Conservation (phyloP, 1,140 invertebrate genomes). For the Holcopasites calliopsidis region DNA sequence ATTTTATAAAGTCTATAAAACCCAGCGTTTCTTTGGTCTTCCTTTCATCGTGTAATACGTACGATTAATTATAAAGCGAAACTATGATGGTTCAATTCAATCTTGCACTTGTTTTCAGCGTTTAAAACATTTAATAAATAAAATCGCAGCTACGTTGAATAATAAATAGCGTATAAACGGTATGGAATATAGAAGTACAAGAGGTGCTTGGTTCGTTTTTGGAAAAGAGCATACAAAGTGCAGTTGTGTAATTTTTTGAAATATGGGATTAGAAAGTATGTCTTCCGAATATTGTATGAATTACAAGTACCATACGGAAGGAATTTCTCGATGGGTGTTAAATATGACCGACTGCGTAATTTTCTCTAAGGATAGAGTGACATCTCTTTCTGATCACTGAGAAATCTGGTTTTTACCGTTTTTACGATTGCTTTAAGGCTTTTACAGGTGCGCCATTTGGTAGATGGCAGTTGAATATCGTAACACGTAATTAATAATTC, state of each 20-base stretch:
- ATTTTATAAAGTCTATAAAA: too few relatives aligned
- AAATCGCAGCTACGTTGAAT: too few relatives aligned
- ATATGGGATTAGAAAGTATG: background rate
- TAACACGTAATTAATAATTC: background rate
- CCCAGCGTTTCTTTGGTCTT: too few relatives aligned
- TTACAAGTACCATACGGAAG: background rate
- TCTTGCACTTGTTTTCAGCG: too few relatives aligned
- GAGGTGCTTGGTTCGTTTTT: background rate
- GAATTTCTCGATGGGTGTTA: background rate
- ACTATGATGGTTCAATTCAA: too few relatives aligned
- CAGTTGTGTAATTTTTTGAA: background rate
- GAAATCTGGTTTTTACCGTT: background rate
- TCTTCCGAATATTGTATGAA: background rate
- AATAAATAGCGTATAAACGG: too few relatives aligned
- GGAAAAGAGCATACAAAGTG: too few relatives aligned
- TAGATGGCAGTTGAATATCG: background rate
- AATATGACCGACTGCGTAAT: background rate
- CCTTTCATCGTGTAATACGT: too few relatives aligned
- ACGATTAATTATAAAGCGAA: too few relatives aligned
- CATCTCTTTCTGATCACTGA: background rate
- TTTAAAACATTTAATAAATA: too few relatives aligned
- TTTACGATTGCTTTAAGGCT: background rate
- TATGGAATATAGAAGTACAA: too few relatives aligned
- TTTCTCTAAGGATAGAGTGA: background rate
- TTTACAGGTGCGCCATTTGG: too few relatives aligned